Percentiles rank a stretch among this genome's conserved stretches.
Evolutionary conservation across 2,113 vertebrate genomes (phyloP).

Genomic region (Polypterus bichir): DNA sequence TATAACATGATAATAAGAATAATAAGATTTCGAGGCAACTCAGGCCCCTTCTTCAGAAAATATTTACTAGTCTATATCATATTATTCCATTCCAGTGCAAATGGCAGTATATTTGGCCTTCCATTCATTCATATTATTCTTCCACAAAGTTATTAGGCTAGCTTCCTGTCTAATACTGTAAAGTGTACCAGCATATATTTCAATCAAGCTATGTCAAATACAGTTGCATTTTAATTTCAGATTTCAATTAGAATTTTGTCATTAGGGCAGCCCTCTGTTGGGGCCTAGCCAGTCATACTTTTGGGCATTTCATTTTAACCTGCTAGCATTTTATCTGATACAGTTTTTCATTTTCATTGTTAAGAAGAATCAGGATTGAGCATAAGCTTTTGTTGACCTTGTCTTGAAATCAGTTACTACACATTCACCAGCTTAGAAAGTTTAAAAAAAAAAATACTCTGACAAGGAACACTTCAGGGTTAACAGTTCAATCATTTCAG

Average conservation of each 20-base stretch:
- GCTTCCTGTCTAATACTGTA: not conserved
- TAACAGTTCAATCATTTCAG: conserved; percentile 2
- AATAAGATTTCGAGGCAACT: too few species aligned
- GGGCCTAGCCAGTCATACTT: not conserved
- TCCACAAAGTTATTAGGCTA: not conserved
- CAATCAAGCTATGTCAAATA: not conserved
- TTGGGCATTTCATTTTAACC: not conserved
- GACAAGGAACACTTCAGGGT: not conserved
- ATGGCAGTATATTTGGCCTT: too few species aligned
- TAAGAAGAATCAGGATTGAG: not conserved
- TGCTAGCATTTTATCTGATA: not conserved
- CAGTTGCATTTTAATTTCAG: too few species aligned
- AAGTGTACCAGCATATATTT: not conserved
- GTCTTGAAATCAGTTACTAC: not conserved
- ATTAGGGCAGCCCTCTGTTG: not conserved
- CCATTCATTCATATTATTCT: not conserved
- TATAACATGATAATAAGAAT: too few species aligned
- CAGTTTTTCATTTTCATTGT: not conserved
- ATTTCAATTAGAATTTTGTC: not conserved
- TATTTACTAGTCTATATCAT: too few species aligned
- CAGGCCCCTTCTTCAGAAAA: too few species aligned
- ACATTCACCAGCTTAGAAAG: not conserved
- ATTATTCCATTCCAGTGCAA: too few species aligned
- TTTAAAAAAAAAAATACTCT: not conserved
- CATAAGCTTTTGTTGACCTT: not conserved